A percentile compares a stretch with the other conserved stretches of the same genome.
phyloP scores from a whole-genome alignment of 2,113 vertebrate species.

The Tenrec ecaudatus region DNA sequence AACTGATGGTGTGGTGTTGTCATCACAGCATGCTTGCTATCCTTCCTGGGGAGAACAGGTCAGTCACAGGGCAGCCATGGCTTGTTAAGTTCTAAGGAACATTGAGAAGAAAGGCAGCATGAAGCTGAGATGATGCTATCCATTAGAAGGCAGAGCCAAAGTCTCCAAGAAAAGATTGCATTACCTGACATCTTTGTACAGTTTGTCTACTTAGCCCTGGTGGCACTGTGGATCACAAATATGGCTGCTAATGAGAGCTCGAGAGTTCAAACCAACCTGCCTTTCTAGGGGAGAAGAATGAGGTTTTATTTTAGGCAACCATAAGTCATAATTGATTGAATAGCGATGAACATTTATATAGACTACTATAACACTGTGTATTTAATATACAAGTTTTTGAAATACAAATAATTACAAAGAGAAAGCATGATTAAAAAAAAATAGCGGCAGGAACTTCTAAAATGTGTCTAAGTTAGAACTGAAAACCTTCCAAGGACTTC shows the following conservation, averaged over 20 bases:
- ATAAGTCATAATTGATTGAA: too few relatives aligned
- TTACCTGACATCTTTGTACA: conserved; percentile 55
- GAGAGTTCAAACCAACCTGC: too few relatives aligned
- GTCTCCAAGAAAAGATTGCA: conserved; percentile 20
- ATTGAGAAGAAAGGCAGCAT: conserved; percentile 3
- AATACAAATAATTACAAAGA: conserved; percentile 51
- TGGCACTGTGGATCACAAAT: too few relatives aligned
- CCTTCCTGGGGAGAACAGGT: conserved; percentile 61
- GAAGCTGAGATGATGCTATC: conserved; percentile 50
- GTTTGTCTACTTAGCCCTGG: background rate
- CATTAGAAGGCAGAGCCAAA: conserved; percentile 22
- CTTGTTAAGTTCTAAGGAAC: conserved; percentile 61
- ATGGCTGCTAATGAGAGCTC: too few relatives aligned
- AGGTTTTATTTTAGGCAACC: too few relatives aligned
- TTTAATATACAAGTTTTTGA: conserved; percentile 60
- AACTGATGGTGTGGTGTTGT: conserved; percentile 54
- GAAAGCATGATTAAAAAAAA: background rate
- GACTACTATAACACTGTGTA: conserved; percentile 26
- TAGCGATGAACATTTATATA: too few relatives aligned
- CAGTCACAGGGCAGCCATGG: conserved; percentile 35
- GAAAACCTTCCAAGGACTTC: conserved; percentile 33
- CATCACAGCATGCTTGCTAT: conserved; percentile 57
- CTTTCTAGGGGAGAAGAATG: too few relatives aligned
- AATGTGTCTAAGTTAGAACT: background rate
- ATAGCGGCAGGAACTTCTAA: background rate